Conservation (phyloP, 2,113 vertebrate genomes). For the Xerus inauris region DNA sequence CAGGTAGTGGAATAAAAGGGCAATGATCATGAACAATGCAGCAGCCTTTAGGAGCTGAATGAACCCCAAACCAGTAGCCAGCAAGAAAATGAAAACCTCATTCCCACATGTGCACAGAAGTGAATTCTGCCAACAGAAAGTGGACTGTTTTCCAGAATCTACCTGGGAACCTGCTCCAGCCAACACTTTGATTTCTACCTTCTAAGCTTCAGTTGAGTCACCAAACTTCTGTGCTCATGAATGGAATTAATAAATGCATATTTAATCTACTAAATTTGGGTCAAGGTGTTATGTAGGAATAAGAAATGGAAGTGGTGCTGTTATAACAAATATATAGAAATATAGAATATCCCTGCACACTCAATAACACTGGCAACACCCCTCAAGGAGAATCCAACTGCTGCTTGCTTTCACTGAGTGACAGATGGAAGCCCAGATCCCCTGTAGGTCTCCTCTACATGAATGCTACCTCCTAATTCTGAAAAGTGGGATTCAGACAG, state of each 20-base stretch:
- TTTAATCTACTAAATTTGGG: not conserved
- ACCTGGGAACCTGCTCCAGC: not conserved
- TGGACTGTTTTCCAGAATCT: not conserved
- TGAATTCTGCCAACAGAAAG: not conserved
- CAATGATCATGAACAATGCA: not conserved
- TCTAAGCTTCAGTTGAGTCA: not conserved
- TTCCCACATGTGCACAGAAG: not conserved
- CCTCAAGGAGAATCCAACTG: not conserved
- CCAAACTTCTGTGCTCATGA: not conserved
- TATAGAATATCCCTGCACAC: rapidly evolving
- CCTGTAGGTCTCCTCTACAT: rapidly evolving
- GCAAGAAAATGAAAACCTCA: not conserved
- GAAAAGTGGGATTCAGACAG: rapidly evolving
- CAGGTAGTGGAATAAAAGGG: not conserved
- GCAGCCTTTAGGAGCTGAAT: not conserved
- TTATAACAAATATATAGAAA: not conserved
- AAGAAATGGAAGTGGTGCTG: not conserved
- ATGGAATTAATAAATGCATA: not conserved
- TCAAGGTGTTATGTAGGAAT: not conserved
- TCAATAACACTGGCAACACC: too few species aligned
- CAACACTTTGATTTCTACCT: too few species aligned
- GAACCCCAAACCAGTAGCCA: not conserved
- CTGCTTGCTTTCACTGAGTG: not conserved
- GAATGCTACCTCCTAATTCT: not conserved
- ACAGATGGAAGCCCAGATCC: not conserved